Conservation (phyloP, 2,797 vertebrate genomes). For the Microchirus variegatus region DNA sequence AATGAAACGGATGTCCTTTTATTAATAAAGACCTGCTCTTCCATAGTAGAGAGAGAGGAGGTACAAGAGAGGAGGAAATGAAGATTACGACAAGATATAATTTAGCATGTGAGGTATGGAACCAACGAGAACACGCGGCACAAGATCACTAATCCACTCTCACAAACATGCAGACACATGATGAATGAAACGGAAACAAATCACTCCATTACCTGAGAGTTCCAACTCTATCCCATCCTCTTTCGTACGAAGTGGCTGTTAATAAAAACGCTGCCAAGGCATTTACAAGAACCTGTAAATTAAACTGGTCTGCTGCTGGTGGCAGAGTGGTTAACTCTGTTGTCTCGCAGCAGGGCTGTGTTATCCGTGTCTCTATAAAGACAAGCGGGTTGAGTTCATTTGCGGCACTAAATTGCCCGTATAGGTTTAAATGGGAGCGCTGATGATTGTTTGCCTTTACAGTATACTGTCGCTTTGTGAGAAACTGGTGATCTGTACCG, state of each 20-base stretch:
- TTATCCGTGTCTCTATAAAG: too few species aligned
- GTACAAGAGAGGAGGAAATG: conserved; percentile 22
- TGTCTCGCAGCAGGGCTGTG: background rate
- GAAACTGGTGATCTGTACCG: too few species aligned
- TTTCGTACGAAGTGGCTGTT: conserved; percentile 3
- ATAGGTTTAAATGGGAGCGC: too few species aligned
- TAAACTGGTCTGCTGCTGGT: background rate
- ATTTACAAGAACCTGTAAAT: conserved; percentile 9
- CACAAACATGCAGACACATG: conserved; percentile 23
- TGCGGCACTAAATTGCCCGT: too few species aligned
- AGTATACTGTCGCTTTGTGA: too few species aligned
- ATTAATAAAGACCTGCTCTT: conserved; percentile 73
- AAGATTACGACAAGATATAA: conserved; percentile 24
- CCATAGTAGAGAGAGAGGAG: conserved; percentile 56
- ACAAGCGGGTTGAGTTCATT: too few species aligned
- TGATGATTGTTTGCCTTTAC: too few species aligned
- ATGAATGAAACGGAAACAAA: conserved; percentile 7
- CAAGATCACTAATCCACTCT: conserved; percentile 13
- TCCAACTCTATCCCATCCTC: background rate
- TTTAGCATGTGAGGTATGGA: conserved; percentile 22
- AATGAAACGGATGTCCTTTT: conserved; percentile 81
- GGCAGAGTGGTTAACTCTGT: background rate
- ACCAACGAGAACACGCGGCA: conserved; percentile 17
- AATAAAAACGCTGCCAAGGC: conserved; percentile 10
- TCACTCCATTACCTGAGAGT: conserved; percentile 19